Conservation (phyloP, 2,113 vertebrate species). For the Hiodon alosoides region DNA sequence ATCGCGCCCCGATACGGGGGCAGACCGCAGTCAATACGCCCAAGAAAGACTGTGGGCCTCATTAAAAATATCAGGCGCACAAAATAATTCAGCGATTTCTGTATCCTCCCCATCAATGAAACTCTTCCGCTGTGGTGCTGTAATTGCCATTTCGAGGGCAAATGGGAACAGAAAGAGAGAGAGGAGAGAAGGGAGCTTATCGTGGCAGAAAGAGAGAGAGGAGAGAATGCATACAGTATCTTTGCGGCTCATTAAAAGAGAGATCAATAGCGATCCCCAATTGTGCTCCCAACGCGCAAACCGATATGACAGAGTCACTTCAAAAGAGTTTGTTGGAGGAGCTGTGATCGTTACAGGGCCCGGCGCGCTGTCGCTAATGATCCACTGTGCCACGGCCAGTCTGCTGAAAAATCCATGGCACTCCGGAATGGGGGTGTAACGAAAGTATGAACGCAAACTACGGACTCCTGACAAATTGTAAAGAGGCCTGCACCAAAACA, state of each 20-base stretch:
- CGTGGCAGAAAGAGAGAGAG: not conserved
- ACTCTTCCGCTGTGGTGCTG: not conserved
- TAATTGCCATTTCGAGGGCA: conserved; percentile 16
- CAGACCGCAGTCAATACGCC: too few species aligned
- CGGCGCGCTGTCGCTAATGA: not conserved
- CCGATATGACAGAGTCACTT: conserved; percentile 18
- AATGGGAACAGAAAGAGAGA: not conserved
- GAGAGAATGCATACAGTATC: not conserved
- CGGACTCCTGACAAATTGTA: too few species aligned
- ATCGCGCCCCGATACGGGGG: too few species aligned
- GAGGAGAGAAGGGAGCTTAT: conserved; percentile 3
- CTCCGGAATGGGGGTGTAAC: too few species aligned
- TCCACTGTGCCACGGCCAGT: not conserved
- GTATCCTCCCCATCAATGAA: conserved; percentile 7
- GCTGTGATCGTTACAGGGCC: conserved; percentile 1
- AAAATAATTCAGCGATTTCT: conserved; percentile 16
- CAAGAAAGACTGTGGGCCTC: too few species aligned
- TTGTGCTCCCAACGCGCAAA: not conserved
- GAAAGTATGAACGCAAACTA: too few species aligned
- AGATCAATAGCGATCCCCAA: conserved; percentile 10
- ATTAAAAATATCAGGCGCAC: not conserved
- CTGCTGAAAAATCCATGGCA: too few species aligned
- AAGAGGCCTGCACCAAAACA: too few species aligned
- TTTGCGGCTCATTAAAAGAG: conserved; percentile 13
- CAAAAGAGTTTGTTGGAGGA: not conserved